Base-by-base conservation (phyloP, 2,113 vertebrate species). In the Archocentrus centrarchus region DNA sequence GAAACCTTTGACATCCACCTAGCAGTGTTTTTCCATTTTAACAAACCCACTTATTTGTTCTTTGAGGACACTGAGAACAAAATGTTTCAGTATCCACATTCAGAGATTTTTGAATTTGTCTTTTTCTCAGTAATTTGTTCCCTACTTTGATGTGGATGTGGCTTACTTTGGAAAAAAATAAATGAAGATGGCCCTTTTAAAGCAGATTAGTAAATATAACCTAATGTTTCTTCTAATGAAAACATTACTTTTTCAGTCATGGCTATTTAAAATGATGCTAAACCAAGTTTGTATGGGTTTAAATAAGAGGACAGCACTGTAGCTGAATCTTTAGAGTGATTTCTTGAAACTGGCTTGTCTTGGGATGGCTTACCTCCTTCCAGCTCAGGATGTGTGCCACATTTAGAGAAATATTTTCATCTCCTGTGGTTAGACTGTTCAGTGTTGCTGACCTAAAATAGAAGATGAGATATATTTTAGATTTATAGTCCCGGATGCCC, bases 381-480 rank as follows among this genome's bases (percentile, higher is more conserved):
- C 9, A 9, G 9, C 35, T 80, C 62, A 20, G 47, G 66, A 77
- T 47, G 47, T 22, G 63, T 63, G 59, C 75, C 82, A 82, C 44
- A 20, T 27, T 80, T 37, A 77, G 57, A 85, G 58, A 86, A 88
- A 88, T 84, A 82, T 88, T 88, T 84, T 77, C 3, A 77, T 82
- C 57, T 83, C 32, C 39, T n/a, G 84, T 53, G 80, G 86, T 83
- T 44, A 70, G 39, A 59, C 50, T 14, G 59, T 27, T 79, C 68
- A 50, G n/a, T 84, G 79, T 70, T 39, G 27, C 79, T 66, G 57
- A 24, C 64, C 61, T 55, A 82, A 86, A 89, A 87, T 83, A 89
- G 84, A 79, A 24, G 58, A 79, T 79, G 61, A 84, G 79, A 78
- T 76, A 81, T 87, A 79, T 83, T 84, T 88, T 32, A 60, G 76